These are phyloP conservation scores for Pollimyrus isidori DNA, from an alignment of 2,113 vertebrate genomes.

Conservation along the genomic window DNA sequence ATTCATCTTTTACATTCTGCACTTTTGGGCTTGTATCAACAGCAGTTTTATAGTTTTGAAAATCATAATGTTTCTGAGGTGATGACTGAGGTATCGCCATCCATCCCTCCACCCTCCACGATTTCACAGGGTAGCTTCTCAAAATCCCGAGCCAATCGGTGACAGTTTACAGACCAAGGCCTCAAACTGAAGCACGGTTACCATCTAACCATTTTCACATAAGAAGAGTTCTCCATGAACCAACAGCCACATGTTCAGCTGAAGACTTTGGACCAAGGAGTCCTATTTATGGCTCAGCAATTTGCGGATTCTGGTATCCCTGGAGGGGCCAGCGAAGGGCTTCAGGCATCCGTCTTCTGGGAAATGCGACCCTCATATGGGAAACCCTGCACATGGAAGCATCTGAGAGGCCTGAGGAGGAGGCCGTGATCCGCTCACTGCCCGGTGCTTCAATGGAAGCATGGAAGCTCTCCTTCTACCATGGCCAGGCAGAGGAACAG, in stretches of 20 bases:
- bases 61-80: not conserved
- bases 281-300: not conserved
- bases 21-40: not conserved
- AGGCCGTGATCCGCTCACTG: slow-evolving; percentile 30
- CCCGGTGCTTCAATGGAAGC: slow-evolving; percentile 12
- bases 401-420: slow-evolving; percentile 16
- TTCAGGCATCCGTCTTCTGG: not conserved
- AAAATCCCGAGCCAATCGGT: not conserved
- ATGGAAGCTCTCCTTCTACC: slow-evolving; percentile 20
- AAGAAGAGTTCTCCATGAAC: not conserved
- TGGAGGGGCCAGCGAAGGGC: slow-evolving; percentile 23
- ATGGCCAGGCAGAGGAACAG: slow-evolving; percentile 21
- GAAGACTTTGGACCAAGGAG: not conserved
- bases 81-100: not conserved
- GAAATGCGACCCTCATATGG: not conserved
- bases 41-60: not conserved
- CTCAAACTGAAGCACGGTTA: not conserved
- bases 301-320: slow-evolving; percentile 17
- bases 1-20: not conserved
- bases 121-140: not conserved
- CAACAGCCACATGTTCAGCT: not conserved
- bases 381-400: not conserved
- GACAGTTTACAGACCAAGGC: not conserved
- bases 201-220: not conserved
- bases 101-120: not conserved